Base-by-base conservation (phyloP, 2,113 vertebrate species). In the Condylura cristata region DNA sequence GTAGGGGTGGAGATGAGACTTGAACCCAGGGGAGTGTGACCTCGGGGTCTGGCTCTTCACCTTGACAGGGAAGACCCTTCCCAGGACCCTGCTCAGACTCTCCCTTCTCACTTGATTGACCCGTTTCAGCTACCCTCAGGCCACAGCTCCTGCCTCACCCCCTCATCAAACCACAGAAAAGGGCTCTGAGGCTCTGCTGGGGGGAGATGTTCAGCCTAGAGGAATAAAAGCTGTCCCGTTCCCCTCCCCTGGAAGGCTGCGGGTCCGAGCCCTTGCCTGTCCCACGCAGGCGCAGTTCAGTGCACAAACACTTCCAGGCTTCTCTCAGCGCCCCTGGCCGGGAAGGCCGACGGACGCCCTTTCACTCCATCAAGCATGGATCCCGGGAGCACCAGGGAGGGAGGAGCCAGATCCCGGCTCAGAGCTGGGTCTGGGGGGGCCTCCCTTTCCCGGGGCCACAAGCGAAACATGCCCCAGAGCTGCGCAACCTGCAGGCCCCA, bases 191-290 rank as follows among this genome's bases (percentile, higher is more conserved):
- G 58, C 46, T 11, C 46, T 48, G 46, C 46, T 48, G 37, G 76
- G 4, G 0, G 0, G 44, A 66, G 41, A 13, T 30, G 10, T 51
- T 83, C 22, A 74, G 37, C 58, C 34, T 26, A 34, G 66, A 60
- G 46, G 32, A 85, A 28, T 32, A 6, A 20, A 68, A 61, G 17
- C 18, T 48, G 10, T 37, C 79, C 8, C 66, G 37, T 53, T 18
- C 51, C 51, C 17, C 51, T 17, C 51, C 16, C 51, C 16, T 2
- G 46, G 13, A 48, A 2, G 46, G 10, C 51, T 53, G 3, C 51
- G 4, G 51, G 51, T 53, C 16, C 6, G 26, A 1, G 2, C 8
- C 3, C 8, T 46, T 22, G 2, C 56, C n/a, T 37, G 0, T 48
- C 32, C 14, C 17, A 51, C 48, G 56, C 12, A 26, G n/a, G n/a